phyloP scores from a whole-genome alignment of 2,888 invertebrate species.

The Nineta flava region DNA sequence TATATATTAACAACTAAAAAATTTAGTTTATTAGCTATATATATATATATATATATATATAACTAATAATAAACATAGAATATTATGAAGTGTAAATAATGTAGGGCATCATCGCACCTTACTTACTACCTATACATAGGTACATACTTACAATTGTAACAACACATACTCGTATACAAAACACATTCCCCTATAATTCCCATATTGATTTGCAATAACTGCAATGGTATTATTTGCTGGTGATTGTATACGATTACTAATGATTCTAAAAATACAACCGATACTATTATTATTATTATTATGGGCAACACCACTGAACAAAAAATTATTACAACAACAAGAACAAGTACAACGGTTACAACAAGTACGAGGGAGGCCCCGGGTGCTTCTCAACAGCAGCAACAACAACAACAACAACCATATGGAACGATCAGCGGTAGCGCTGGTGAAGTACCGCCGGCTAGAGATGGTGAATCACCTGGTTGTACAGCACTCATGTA shows the following conservation, averaged over 20 bases:
- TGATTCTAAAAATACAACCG: too few species aligned
- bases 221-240: too few species aligned
- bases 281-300: neutral
- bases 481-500: constrained; percentile 82
- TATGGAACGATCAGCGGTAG: constrained; percentile 21
- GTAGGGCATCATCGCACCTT: too few species aligned
- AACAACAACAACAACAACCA: constrained; percentile 3
- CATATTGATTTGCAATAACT: too few species aligned
- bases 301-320: neutral
- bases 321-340: neutral
- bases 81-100: too few species aligned
- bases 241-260: neutral
- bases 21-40: neutral
- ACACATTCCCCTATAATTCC: too few species aligned
- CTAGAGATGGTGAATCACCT: constrained; percentile 24
- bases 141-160: too few species aligned
- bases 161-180: too few species aligned
- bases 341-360: too few species aligned
- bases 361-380: too few species aligned
- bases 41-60: neutral
- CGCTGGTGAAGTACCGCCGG: neutral
- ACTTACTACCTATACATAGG: too few species aligned
- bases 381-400: neutral
- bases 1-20: neutral
- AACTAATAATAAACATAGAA: too few species aligned